Evolutionary conservation across 2,888 invertebrate genomes (phyloP), one percentile per base, ranked within the genome.

Genomic region (Perizoma affinitatum): DNA sequence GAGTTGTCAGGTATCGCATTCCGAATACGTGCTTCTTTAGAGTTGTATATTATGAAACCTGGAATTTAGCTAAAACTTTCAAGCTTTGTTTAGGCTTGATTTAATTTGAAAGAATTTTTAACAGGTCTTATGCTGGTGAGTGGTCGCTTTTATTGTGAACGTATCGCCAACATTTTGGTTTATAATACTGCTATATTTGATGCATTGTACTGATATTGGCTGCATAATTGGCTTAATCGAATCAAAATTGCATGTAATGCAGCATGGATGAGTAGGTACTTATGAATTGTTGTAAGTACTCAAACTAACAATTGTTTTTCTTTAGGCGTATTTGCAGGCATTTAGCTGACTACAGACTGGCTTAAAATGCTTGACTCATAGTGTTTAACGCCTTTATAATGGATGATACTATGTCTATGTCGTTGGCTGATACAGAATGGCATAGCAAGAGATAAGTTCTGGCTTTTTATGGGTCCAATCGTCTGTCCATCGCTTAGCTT

Each of bases 191-290:
- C 35, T 36, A 36, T 36, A 36, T 48, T 48, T 48, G 10, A 33
- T 46, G 46, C 35, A n/a, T 46, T 45, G 5, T 8, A n/a, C 42
- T 10, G 10, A 42, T 4, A 22, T 44, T 22, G 22, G 62, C 69
- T 66, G 64, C 67, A 51, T 64, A 55, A 66, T 66, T 68, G 69
- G 66, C 66, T 65, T 69, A 35, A 41, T 49, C 10, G 47, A 58
- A 47, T 52, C 61, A 53, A 69, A 66, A 68, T 66, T 67, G 67
- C 69, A 69, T 64, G 65, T 48, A 36, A 55, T 60, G 65, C 65
- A 63, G 69, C 67, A 67, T 58, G 65, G 3, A 22, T 22, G 22
- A 22, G 34, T 42, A 46, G 49, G 49, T 54, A 43, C 33, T 33
- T 52, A 47, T 6, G 38, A 46, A 58, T 44, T 59, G 63, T 59